Base-by-base conservation (phyloP, 2,888 invertebrate genomes). In the Eristalis arbustorum region DNA sequence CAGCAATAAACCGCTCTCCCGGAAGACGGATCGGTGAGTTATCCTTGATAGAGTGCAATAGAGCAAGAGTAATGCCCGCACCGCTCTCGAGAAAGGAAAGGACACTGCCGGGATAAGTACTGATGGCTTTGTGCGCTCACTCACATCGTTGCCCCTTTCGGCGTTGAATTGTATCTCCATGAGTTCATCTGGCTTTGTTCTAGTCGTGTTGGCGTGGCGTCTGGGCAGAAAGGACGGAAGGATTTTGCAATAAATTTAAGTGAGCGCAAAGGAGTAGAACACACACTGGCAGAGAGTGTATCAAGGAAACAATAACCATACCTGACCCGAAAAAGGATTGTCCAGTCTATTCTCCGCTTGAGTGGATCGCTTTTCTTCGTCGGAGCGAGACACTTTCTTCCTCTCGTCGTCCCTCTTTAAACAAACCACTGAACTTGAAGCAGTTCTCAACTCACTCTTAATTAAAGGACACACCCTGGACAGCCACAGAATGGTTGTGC, bases 261-360 rank as follows among this genome's bases (percentile, higher is more conserved):
- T 76, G 80, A 80, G 71, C 76, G 68, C 62, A 72, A 76, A 76
- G 66, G 56, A 13, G 61, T 18, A 28, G 13, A 34, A 49, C 42
- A 61, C 61, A 11, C 18, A 18, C 18, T 18, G 49, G 8, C 49
- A 8, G 49, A 49, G n/a, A 18, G 25, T 2, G 3, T 18, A 75
- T 84, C 76, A 80, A 76, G 80, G 64, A 84, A 76, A 80, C 84
- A 84, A 80, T 84, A 76, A 84, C 80, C 84, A 84, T 79, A 84
- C 84, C 84, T 84, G 84, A 84, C 84, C 84, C 84, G 61, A 80
- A 76, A 68, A 67, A 74, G 68, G 68, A 84, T 72, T 80, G 84
- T 72, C 80, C 59, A 13, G 59, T 59, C 59, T 25, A 23, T 13
- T 57, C 23, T 57, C 11, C 22, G 11, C 22, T 25, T 25, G 59